A percentile compares a stretch with the other conserved stretches of the same genome.
Evolutionary conservation across 2,888 invertebrate genomes (phyloP).

Genomic region (Microchrysa polita): DNA sequence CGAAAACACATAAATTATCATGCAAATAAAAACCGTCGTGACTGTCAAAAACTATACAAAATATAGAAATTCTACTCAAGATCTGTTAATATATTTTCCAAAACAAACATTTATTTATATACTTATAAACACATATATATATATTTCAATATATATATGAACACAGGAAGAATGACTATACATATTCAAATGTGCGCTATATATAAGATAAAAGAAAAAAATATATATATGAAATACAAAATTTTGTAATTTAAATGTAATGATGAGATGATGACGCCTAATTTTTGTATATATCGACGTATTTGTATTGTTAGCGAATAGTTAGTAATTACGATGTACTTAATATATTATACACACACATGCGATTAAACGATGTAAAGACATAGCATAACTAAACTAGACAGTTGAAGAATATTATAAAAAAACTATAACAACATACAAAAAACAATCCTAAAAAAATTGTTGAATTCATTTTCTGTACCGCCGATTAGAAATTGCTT

Average conservation of each 20-base stretch:
- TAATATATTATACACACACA: not conserved
- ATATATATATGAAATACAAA: not conserved
- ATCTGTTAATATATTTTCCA: not conserved
- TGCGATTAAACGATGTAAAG: too few species aligned
- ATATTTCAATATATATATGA: not conserved
- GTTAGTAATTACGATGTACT: conserved; percentile 1
- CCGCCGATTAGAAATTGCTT: too few species aligned
- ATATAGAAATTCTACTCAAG: too few species aligned
- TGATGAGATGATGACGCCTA: not conserved
- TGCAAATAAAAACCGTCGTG: not conserved
- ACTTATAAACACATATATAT: too few species aligned
- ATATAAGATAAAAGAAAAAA: not conserved
- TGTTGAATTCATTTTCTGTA: too few species aligned
- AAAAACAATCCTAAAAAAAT: too few species aligned
- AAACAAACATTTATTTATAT: not conserved
- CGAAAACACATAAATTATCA: not conserved
- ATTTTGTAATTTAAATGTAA: conserved; percentile 1
- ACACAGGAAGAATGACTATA: too few species aligned
- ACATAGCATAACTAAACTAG: too few species aligned
- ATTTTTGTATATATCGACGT: not conserved
- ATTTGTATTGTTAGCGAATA: not conserved
- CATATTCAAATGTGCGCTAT: not conserved
- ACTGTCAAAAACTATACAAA: too few species aligned
- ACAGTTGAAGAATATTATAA: too few species aligned
- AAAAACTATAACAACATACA: too few species aligned